Evolutionary conservation across 2,797 vertebrate genomes (phyloP), one percentile per base, ranked within the genome.

Genomic region (Chloroceryle amazona): DNA sequence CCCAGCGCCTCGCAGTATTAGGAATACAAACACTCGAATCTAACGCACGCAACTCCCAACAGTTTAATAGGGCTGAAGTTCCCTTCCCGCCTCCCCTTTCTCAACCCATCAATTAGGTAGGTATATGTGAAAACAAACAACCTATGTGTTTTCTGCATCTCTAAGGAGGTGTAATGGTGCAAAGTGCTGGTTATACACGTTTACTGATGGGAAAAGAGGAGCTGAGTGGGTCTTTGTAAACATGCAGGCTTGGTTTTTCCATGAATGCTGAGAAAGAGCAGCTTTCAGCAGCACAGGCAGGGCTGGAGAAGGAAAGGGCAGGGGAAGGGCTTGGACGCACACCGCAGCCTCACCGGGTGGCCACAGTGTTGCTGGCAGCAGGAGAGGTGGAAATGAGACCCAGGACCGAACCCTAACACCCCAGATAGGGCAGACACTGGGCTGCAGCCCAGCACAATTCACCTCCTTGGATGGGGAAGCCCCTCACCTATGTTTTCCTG

Each of bases 111-210:
- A 98, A 86, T 97, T 98, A 97, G 91, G 90, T 65, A 85, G 92
- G 81, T 89, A 73, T 95, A 83, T 73, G 81, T 91, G 95, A 97
- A 97, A 97, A 96, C 94, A 97, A 98, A 96, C 93, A 96, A 84
- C 91, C 89, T 87, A 42, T 91, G 95, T 83, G 92, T 95, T 97
- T 97, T 81, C 96, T 81, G 72, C 78, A 84, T 95, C 82, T 97
- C 93, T 70, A 28, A 94, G 87, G 92, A 97, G 89, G 87, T 94
- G 81, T 73, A 82, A 93, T 49, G 70, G 81, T 78, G 52, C 44
- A 4, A 95, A 93, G 68, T 66, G 63, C 61, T 90, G 81, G 68
- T 63, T 91, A 23, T 78, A 70, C 13, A n/a, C 19, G 0, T 93
- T 91, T 82, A 67, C 94, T 67, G 76, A 87, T 21, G 91, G 83